Percentiles rank a stretch among this genome's conserved stretches.
Evolutionary conservation across 2,888 invertebrate genomes (phyloP).

Genomic region (Netelia inedita): DNA sequence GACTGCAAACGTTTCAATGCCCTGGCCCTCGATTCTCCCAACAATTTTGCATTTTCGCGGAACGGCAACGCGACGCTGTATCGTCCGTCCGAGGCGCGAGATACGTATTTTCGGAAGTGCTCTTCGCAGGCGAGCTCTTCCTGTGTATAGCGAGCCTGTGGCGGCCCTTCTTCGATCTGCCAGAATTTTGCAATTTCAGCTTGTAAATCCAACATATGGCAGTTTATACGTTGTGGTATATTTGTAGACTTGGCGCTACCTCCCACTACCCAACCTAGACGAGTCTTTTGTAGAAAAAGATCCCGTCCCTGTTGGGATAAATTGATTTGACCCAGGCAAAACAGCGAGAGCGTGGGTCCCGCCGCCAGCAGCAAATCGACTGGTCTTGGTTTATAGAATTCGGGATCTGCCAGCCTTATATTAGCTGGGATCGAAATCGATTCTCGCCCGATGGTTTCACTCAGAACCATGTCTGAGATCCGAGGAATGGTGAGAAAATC

Average conservation of each 20-base stretch:
- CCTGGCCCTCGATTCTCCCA: slow-evolving; percentile 49
- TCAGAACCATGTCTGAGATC: too few species aligned
- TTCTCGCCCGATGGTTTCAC: background rate
- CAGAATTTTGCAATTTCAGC: slow-evolving; percentile 41
- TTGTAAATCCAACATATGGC: background rate
- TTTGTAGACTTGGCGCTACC: slow-evolving; percentile 2
- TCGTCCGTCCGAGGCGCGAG: slow-evolving; percentile 42
- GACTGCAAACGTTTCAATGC: slow-evolving; percentile 52
- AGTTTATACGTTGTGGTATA: background rate
- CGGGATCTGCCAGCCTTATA: slow-evolving; percentile 26
- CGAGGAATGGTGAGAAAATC: too few species aligned
- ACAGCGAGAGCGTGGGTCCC: slow-evolving; percentile 45
- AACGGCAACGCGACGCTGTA: slow-evolving; percentile 61
- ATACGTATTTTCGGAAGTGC: slow-evolving; percentile 41
- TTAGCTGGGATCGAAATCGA: slow-evolving; percentile 19
- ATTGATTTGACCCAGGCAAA: slow-evolving; percentile 63
- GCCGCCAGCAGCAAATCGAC: slow-evolving; percentile 53
- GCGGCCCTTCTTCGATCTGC: slow-evolving; percentile 50
- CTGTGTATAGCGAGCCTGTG: slow-evolving; percentile 5
- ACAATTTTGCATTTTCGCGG: slow-evolving; percentile 12
- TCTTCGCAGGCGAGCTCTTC: slow-evolving; percentile 54
- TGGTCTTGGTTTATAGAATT: slow-evolving; percentile 52
- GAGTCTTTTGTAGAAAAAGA: slow-evolving; percentile 22
- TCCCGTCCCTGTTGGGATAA: slow-evolving; percentile 14
- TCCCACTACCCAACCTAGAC: slow-evolving; percentile 46